A percentile compares a stretch with the other conserved stretches of the same genome.
phyloP scores from a whole-genome alignment of 2,888 invertebrate species.

The Phengaris arion region DNA sequence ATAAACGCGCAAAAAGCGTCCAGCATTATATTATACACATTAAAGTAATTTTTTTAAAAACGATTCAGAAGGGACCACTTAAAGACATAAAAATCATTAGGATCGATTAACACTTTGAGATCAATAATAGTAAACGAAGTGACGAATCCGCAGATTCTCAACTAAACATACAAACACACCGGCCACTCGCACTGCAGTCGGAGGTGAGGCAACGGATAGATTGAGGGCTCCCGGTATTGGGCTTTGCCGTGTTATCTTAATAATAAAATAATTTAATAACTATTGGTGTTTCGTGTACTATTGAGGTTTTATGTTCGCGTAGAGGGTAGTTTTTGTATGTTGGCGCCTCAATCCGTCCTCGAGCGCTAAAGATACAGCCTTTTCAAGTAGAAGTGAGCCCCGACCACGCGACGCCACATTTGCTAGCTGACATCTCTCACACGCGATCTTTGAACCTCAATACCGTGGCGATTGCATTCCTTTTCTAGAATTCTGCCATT shows the following conservation, averaged over 20 bases:
- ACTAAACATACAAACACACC: slow-evolving; percentile 53
- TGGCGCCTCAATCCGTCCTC: slow-evolving; percentile 29
- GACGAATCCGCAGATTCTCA: slow-evolving; percentile 54
- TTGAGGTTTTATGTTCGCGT: slow-evolving; percentile 18
- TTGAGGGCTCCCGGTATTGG: slow-evolving; percentile 22
- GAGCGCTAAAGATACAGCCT: slow-evolving; percentile 24
- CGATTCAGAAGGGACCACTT: slow-evolving; percentile 62
- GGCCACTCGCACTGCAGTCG: slow-evolving; percentile 40
- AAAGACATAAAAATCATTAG: slow-evolving; percentile 64
- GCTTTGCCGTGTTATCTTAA: background rate
- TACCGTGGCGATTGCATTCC: background rate
- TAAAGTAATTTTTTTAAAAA: slow-evolving; percentile 58
- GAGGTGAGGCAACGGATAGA: slow-evolving; percentile 20
- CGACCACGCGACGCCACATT: background rate
- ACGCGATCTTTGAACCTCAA: background rate
- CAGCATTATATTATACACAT: slow-evolving; percentile 62
- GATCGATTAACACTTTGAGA: slow-evolving; percentile 78
- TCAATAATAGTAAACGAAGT: slow-evolving; percentile 55
- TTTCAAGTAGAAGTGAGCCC: slow-evolving; percentile 26
- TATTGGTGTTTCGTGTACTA: slow-evolving; percentile 21
- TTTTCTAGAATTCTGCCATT: background rate
- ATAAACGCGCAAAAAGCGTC: slow-evolving; percentile 75
- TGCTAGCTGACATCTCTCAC: background rate
- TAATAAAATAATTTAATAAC: slow-evolving; percentile 13
- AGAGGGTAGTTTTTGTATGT: slow-evolving; percentile 23